Evolutionary conservation across 2,797 vertebrate species (phyloP), one percentile per base, ranked within the genome.

Genomic region (Psittacula derbiana): DNA sequence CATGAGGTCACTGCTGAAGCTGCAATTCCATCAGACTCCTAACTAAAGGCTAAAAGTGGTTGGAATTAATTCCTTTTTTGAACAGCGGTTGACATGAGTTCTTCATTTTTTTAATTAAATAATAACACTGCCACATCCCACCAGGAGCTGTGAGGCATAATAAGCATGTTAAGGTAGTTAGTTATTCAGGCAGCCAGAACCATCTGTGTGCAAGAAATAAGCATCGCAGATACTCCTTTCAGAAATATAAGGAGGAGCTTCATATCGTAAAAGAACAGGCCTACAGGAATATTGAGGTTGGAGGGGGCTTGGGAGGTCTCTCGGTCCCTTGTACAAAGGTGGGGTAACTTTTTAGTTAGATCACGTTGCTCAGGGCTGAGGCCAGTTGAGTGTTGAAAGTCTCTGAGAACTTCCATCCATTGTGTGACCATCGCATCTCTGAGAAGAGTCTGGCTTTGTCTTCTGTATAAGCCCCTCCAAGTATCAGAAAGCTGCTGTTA

Each of bases 21-120:
- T 78, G 31, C 38, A 65, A 47, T 83, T 74, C 76, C 73, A 47
- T 73, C 64, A 83, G 11, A 38, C 44, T 71, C 38, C 24, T 38
- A 60, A 58, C 31, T 71, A 69, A 80, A 91, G 40, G 30, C 44
- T 82, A 73, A 66, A 86, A 28, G 57, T 43, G n/a, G 15, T 72
- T 65, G 28, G 80, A 90, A 83, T 80, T 11, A 90, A 94, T 92
- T 95, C 82, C 33, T 8, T 16, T 94, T 92, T 83, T 47, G 23
- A 79, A 72, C 69, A 92, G 69, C 61, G 49, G 30, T 46, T 94
- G 86, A 90, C 31, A 36, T 10, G 14, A 80, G 33, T 78, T 67
- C 38, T 62, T 78, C 21, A 62, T 91, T 92, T 81, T 83, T 53
- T 44, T 93, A 83, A 90, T 83, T 57, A 71, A 90, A 74, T 69